Evolutionary conservation across 2,797 vertebrate genomes (phyloP).

Genomic region (Lindbergichthys nudifrons): DNA sequence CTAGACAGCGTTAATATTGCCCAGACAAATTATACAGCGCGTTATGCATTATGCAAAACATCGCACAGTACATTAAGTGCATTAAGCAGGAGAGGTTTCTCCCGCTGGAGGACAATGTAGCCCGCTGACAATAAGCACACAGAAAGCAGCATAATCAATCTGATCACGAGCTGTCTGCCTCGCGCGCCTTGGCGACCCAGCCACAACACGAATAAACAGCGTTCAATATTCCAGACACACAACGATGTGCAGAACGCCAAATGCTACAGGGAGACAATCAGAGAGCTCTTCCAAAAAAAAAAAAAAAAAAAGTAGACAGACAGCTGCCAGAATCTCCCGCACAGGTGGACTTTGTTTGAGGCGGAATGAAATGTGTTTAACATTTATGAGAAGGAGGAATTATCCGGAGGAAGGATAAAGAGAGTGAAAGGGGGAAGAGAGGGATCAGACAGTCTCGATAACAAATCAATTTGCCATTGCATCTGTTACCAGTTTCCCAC

Average conservation of each 20-base stretch:
- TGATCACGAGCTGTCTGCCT: conserved; percentile 73
- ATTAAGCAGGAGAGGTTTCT: conserved; percentile 27
- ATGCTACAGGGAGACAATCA: conserved; percentile 18
- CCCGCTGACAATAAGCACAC: conserved; percentile 60
- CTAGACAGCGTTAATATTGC: conserved; percentile 65
- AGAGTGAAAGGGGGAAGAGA: conserved; percentile 44
- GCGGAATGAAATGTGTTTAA: conserved; percentile 23
- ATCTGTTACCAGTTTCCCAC: conserved; percentile 56
- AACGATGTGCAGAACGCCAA: conserved; percentile 26
- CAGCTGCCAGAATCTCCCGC: conserved; percentile 46
- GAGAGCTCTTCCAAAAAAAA: not conserved
- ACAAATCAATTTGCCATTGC: conserved; percentile 73
- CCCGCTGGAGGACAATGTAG: conserved; percentile 34
- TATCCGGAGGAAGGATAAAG: conserved; percentile 10
- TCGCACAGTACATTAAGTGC: conserved; percentile 52
- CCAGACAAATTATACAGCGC: conserved; percentile 53
- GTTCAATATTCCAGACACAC: conserved; percentile 70
- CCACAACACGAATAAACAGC: conserved; percentile 70
- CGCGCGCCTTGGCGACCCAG: conserved; percentile 66
- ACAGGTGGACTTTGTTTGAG: conserved; percentile 76
- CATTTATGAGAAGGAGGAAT: conserved; percentile 6
- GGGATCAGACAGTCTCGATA: conserved; percentile 69
- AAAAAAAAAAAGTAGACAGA: conserved; percentile 27
- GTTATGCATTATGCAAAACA: conserved; percentile 57
- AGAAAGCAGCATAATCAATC: conserved; percentile 62